Evolutionary conservation across 2,797 vertebrate species (phyloP).

Genomic region (Capromys pilorides): DNA sequence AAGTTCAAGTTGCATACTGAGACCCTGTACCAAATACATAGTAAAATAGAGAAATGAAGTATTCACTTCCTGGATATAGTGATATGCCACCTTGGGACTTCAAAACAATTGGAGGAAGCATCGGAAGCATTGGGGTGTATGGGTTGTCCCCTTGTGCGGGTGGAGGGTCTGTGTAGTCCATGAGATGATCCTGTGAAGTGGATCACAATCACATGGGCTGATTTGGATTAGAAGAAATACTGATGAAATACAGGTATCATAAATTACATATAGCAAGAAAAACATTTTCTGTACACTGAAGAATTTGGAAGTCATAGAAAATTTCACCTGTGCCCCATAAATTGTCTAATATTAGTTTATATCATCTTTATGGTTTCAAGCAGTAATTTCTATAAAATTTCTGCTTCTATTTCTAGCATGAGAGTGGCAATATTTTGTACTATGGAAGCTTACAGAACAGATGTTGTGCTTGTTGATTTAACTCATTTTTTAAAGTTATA

Average conservation of each 20-base stretch:
- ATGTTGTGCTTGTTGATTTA: slow-evolving; percentile 48
- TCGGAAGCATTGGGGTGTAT: too few species aligned
- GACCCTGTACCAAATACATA: too few species aligned
- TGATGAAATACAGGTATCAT: neutral
- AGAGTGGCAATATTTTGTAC: neutral
- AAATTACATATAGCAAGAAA: neutral
- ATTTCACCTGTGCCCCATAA: slow-evolving; percentile 4
- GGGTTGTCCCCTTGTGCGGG: neutral
- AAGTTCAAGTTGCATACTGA: too few species aligned
- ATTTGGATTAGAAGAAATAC: neutral
- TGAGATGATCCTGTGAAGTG: neutral
- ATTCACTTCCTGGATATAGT: neutral
- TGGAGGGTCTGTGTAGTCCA: neutral
- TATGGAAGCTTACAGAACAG: slow-evolving; percentile 40
- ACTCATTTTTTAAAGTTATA: slow-evolving; percentile 65
- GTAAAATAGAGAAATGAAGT: too few species aligned
- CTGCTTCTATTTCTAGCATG: slow-evolving; percentile 57
- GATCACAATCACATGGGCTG: neutral
- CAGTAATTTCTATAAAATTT: slow-evolving; percentile 43
- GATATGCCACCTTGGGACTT: neutral
- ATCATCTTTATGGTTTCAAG: neutral
- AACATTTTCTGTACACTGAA: neutral
- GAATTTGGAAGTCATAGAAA: neutral
- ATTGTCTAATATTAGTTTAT: slow-evolving; percentile 48
- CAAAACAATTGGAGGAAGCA: neutral